Evolutionary conservation across 2,113 vertebrate species (phyloP), one percentile per base, ranked within the genome.

Genomic region (Labeo catla): DNA sequence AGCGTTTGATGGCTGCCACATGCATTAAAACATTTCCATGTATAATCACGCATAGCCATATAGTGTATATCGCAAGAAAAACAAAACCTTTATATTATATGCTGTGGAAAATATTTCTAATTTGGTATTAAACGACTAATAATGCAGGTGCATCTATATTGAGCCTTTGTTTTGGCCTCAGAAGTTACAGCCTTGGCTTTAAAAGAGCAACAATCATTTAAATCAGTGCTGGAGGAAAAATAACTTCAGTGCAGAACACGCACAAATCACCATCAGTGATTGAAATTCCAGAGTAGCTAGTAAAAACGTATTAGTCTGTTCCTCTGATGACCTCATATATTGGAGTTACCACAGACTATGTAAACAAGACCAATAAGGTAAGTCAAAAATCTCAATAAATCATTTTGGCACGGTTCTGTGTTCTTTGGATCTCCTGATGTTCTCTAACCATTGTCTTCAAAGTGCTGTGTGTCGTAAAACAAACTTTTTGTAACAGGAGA

Each of bases 401-500:
- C 59, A 59, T 36, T 59, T 52, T 19, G 61, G 47, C 61, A 50
- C 34, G 63, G 23, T 9, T 68, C 9, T 68, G 80, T 68, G 63
- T 34, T 82, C 28, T 68, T 49, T 52, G n/a, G 39, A 81, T 81
- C 6, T 21, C 10, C 15, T 39, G 57, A 9, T 10, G 39, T 80
- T 34, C n/a, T 19, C 34, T 34, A 81, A 81, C 63, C 28, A 68
- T 82, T 82, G 39, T 82, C 81, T 82, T 68, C 19, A 52, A 82
- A 52, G 15, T 50, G 28, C 52, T 66, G 21, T n/a, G 61, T 81
- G 36, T 81, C 36, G 1, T 36, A 36, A 66, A 52, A 34, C 4
- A 52, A 39, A 70, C 16, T 21, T 61, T 15, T 68, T 11, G 47
- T 50, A 82, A 70, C 23, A 36, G 15, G 23, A 52, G 15, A 68